A percentile compares a stretch with the other conserved stretches of the same genome.
These are phyloP conservation scores for Mormyrus proboscirostris DNA, from an alignment of 2,797 vertebrate species.

Conservation along the genomic window DNA sequence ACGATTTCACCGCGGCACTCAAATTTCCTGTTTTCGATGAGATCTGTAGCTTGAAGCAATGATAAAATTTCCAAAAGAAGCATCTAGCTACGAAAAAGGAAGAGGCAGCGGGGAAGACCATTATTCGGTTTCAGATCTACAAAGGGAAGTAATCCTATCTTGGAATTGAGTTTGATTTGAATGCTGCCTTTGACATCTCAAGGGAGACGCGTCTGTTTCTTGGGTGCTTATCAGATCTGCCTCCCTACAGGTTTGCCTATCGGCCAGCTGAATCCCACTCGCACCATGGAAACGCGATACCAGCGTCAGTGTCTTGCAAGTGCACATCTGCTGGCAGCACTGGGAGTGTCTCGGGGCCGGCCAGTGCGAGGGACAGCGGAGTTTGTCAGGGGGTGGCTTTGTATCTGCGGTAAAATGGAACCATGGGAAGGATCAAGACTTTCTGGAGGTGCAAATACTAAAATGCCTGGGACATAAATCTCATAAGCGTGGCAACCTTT, in stretches of 20 bases:
- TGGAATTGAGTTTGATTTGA: slow-evolving; percentile 44
- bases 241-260: slow-evolving; percentile 42
- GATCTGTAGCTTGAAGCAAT: slow-evolving; percentile 31
- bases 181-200: slow-evolving; percentile 42
- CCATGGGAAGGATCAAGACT: background rate
- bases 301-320: slow-evolving; percentile 30
- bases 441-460: background rate
- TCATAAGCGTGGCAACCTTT: background rate
- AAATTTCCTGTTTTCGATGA: slow-evolving; percentile 33
- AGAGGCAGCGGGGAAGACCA: slow-evolving; percentile 23
- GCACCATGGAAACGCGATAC: slow-evolving; percentile 32
- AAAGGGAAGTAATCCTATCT: slow-evolving; percentile 47
- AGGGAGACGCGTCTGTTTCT: slow-evolving; percentile 42
- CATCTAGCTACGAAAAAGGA: slow-evolving; percentile 34
- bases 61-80: slow-evolving; percentile 37
- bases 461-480: background rate
- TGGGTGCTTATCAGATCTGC: slow-evolving; percentile 46
- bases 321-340: background rate
- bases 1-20: slow-evolving; percentile 36
- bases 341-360: background rate
- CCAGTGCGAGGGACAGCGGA: background rate
- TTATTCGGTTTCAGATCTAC: slow-evolving; percentile 41
- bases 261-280: slow-evolving; percentile 32
- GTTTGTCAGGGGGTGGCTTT: background rate
- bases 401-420: background rate